Conservation (phyloP, 2,797 vertebrate species). For the Fistularia tabacaria region DNA sequence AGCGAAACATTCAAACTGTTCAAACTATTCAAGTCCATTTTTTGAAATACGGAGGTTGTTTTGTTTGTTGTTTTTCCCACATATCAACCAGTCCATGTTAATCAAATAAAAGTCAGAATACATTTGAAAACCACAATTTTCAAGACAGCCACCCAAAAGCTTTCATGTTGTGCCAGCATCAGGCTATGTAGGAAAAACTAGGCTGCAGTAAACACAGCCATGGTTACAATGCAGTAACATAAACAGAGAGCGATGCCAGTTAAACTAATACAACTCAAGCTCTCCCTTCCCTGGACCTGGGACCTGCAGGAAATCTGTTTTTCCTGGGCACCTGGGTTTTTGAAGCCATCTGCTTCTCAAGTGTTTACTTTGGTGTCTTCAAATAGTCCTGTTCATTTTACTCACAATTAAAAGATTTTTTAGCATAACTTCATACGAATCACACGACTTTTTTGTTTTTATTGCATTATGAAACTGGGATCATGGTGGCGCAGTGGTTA, state of each 20-base stretch:
- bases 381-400: background rate
- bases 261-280: constrained; percentile 51
- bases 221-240: constrained; percentile 41
- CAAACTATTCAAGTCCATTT: no score
- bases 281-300: constrained; percentile 40
- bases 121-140: constrained; percentile 37
- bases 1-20: no score
- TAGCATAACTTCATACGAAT: no score
- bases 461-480: no score
- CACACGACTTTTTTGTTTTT: no score
- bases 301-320: constrained; percentile 42
- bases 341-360: constrained; percentile 23
- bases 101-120: background rate
- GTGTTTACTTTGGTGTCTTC: constrained; percentile 2
- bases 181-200: constrained; percentile 34
- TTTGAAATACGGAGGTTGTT: no score
- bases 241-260: constrained; percentile 44
- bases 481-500: no score
- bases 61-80: no score
- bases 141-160: constrained; percentile 30
- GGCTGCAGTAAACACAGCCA: constrained; percentile 49
- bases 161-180: constrained; percentile 54
- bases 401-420: no score
- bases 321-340: constrained; percentile 36
- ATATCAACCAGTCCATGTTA: background rate